Percentiles rank a stretch among this genome's conserved stretches.
Evolutionary conservation across 2,113 vertebrate species (phyloP).

Genomic region (Oreochromis aureus): DNA sequence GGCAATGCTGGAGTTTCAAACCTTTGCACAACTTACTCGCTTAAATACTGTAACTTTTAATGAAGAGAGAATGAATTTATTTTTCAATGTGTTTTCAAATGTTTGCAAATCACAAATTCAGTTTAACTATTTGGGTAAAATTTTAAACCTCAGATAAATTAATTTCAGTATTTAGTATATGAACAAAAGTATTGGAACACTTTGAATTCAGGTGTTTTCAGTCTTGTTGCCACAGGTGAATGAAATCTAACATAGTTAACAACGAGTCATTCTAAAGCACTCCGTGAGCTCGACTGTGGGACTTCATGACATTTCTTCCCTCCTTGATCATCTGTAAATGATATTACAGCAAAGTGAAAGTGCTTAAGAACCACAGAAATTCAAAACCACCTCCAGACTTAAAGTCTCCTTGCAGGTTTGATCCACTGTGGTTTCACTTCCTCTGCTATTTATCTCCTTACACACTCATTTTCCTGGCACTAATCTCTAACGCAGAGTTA

Average conservation of each 20-base stretch:
- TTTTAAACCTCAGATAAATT: accelerated
- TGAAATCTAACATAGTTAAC: not conserved
- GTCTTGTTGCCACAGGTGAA: accelerated
- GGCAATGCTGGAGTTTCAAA: not conserved
- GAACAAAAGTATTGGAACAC: not conserved
- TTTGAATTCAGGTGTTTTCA: not conserved
- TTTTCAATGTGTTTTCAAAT: not conserved
- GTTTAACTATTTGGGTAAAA: not conserved
- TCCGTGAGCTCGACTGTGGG: not conserved
- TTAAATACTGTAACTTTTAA: not conserved
- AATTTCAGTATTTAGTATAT: not conserved
- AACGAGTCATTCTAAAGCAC: not conserved
- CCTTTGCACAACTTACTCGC: accelerated
- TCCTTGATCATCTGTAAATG: not conserved
- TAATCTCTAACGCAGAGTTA: accelerated
- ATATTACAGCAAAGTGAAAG: not conserved
- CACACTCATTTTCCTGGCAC: not conserved
- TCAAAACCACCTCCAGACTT: not conserved
- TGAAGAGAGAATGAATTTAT: not conserved
- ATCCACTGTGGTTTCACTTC: not conserved
- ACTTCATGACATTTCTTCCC: not conserved
- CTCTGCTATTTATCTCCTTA: not conserved
- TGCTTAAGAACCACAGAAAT: not conserved
- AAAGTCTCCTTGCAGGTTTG: not conserved
- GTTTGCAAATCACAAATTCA: not conserved